Evolutionary conservation across 2,797 vertebrate species (phyloP).

Genomic region (Parotocinclus haroldoi): DNA sequence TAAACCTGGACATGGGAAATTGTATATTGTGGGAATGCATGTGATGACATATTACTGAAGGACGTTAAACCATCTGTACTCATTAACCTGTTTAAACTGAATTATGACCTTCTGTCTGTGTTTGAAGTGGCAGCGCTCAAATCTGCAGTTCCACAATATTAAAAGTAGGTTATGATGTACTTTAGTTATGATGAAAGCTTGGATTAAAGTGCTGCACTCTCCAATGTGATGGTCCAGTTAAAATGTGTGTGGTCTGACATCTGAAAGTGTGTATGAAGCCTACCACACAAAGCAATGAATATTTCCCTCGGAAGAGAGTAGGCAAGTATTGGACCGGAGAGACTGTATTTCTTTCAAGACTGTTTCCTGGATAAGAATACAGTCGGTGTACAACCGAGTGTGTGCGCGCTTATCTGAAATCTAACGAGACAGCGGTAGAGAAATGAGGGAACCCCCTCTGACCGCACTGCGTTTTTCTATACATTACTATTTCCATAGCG

Average conservation of each 20-base stretch:
- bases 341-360: slow-evolving; percentile 31
- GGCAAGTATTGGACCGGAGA: slow-evolving; percentile 17
- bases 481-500: too few relatives aligned
- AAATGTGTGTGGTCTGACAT: background rate
- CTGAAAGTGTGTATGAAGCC: background rate
- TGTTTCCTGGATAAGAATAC: slow-evolving; percentile 27
- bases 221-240: background rate
- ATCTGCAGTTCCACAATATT: too few relatives aligned
- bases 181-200: background rate
- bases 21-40: too few relatives aligned
- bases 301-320: slow-evolving; percentile 6
- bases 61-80: too few relatives aligned
- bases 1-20: too few relatives aligned
- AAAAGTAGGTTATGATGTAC: background rate
- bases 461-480: too few relatives aligned
- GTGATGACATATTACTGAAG: too few relatives aligned
- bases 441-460: slow-evolving; percentile 21
- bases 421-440: slow-evolving; percentile 1
- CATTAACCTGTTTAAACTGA: too few relatives aligned
- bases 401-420: slow-evolving; percentile 9
- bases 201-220: background rate
- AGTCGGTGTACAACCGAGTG: background rate
- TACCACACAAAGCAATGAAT: background rate
- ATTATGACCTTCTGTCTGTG: too few relatives aligned
- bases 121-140: too few relatives aligned